These are phyloP conservation scores for Fopius arisanus DNA, from an alignment of 1,140 invertebrate genomes.

Conservation along the genomic window DNA sequence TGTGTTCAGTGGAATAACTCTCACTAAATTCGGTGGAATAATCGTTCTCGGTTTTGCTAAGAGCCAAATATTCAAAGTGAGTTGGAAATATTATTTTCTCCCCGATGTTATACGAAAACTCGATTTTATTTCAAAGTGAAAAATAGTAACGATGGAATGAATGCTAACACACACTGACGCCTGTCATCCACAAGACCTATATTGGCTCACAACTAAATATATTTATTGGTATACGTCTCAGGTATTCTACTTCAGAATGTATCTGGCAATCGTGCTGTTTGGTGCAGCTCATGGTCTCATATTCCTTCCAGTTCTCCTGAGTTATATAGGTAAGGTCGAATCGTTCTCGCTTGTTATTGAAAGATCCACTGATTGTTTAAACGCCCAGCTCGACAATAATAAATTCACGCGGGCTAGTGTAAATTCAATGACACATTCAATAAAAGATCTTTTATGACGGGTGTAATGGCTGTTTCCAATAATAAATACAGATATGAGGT, in stretches of 20 bases:
- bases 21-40: slow-evolving; percentile 97
- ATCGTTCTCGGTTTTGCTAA: slow-evolving; percentile 94
- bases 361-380: slow-evolving; percentile 38
- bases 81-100: neutral
- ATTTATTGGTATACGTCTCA: slow-evolving; percentile 50
- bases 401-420: neutral
- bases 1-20: slow-evolving; percentile 95
- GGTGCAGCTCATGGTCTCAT: slow-evolving; percentile 96
- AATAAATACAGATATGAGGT: neutral
- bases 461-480: neutral
- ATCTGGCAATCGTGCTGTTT: slow-evolving; percentile 93
- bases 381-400: slow-evolving; percentile 16
- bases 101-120: neutral
- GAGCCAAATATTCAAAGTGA: slow-evolving; percentile 91
- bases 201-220: neutral
- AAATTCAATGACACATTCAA: neutral
- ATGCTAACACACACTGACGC: neutral
- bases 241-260: slow-evolving; percentile 99
- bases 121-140: neutral
- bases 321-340: slow-evolving; percentile 87
- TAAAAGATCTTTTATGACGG: neutral
- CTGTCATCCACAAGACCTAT: too few species aligned
- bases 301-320: slow-evolving; percentile 95
- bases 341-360: slow-evolving; percentile 12
- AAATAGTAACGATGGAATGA: neutral